Conservation (phyloP, 2,113 vertebrate species). For the Antigone vipio region DNA sequence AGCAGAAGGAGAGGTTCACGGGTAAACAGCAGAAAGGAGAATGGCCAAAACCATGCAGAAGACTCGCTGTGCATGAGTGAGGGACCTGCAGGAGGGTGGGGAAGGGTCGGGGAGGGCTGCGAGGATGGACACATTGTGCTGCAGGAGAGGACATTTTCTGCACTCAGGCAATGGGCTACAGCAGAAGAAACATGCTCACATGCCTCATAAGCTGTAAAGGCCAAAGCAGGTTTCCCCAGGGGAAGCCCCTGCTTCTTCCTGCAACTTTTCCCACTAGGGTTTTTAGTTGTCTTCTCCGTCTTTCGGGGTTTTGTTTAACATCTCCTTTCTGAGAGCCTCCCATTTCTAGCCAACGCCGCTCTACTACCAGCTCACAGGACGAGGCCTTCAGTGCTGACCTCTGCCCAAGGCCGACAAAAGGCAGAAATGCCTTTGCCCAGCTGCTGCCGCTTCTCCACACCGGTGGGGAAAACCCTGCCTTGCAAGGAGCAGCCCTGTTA, state of each 20-base stretch:
- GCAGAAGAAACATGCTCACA: background rate
- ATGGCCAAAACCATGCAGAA: background rate
- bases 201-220: background rate
- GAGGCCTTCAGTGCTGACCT: fast-evolving
- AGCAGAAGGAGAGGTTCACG: background rate
- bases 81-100: background rate
- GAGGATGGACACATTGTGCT: fast-evolving
- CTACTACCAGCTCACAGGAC: background rate
- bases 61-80: background rate
- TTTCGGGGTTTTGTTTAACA: background rate
- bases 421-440: background rate
- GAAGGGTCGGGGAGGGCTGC: fast-evolving
- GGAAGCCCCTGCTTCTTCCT: background rate
- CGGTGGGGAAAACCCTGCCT: background rate
- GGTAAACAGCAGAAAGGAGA: background rate
- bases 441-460: background rate
- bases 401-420: background rate
- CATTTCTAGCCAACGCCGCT: fast-evolving
- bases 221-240: background rate
- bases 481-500: background rate
- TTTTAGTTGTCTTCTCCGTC: background rate
- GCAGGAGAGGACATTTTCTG: background rate
- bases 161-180: background rate
- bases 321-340: background rate
- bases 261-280: background rate